Conservation (phyloP, 2,113 vertebrate species). For the Spea bombifrons region DNA sequence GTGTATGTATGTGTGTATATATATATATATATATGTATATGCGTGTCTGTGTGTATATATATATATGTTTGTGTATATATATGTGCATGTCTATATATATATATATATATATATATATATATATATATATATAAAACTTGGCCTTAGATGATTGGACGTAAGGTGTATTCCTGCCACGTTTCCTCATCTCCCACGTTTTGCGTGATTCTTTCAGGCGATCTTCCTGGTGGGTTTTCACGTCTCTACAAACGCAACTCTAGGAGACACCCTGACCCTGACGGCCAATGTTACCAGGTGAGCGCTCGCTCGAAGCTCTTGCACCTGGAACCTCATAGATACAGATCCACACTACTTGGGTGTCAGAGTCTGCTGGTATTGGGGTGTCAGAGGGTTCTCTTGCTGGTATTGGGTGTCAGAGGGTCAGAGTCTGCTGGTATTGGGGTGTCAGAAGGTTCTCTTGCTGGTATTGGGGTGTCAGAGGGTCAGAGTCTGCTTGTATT, state of each 20-base stretch:
- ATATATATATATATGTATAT: too few species aligned
- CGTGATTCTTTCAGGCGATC: constrained; percentile 39
- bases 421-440: too few species aligned
- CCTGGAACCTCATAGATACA: background rate
- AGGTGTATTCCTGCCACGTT: too few species aligned
- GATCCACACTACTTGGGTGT: background rate
- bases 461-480: background rate
- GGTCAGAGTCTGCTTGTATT: too few species aligned
- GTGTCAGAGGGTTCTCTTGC: too few species aligned
- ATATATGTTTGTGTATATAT: too few species aligned
- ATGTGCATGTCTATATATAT: background rate
- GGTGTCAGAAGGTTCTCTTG: background rate
- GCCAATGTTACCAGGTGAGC: constrained; percentile 55
- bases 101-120: too few species aligned
- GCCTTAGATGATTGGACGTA: too few species aligned
- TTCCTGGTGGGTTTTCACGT: constrained; percentile 57
- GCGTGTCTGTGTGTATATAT: too few species aligned
- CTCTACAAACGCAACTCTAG: constrained; percentile 48
- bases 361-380: too few species aligned
- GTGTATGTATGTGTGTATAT: too few species aligned
- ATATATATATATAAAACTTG: background rate
- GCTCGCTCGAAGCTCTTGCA: background rate
- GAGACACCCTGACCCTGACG: constrained; percentile 46
- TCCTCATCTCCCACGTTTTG: background rate
- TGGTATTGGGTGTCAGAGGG: too few species aligned